A percentile compares a stretch with the other conserved stretches of the same genome.
Conservation (phyloP, 1,140 invertebrate genomes). For the Atopsyche davidsoni region DNA sequence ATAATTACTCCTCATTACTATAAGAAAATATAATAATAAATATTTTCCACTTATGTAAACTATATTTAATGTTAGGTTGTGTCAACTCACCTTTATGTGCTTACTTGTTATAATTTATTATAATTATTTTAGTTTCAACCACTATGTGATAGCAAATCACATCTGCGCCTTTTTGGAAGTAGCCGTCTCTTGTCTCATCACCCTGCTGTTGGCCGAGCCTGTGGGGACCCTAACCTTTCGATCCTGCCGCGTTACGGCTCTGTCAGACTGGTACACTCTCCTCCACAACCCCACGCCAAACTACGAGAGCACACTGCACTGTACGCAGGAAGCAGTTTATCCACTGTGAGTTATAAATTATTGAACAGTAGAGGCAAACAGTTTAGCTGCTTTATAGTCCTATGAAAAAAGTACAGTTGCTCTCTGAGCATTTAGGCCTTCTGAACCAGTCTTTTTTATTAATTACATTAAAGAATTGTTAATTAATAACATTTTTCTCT, state of each 20-base stretch:
- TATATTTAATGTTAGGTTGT: no score
- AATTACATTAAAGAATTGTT: no score
- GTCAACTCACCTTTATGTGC: not conserved
- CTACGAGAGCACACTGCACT: constrained; percentile 83
- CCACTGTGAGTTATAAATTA: constrained; percentile 70
- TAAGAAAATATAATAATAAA: no score
- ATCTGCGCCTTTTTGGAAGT: constrained; percentile 78
- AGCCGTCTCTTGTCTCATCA: constrained; percentile 61
- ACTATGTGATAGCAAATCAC: constrained; percentile 65
- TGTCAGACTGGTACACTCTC: constrained; percentile 95
- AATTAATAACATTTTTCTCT: no score
- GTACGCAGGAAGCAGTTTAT: constrained; percentile 95
- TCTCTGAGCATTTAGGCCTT: no score
- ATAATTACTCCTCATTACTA: not conserved
- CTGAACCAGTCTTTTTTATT: no score
- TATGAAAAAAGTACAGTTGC: no score
- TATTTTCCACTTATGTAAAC: no score
- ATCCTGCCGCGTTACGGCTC: constrained; percentile 67
- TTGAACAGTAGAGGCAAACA: no score
- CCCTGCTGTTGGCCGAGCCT: constrained; percentile 72
- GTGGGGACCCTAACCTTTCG: constrained; percentile 65
- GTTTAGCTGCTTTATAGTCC: no score
- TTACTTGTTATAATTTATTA: no score
- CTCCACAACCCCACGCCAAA: constrained; percentile 90
- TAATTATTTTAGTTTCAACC: constrained; percentile 57